A percentile compares a stretch with the other conserved stretches of the same genome.
Evolutionary conservation across 2,113 vertebrate species (phyloP).

Genomic region (Circaetus cinerascens): DNA sequence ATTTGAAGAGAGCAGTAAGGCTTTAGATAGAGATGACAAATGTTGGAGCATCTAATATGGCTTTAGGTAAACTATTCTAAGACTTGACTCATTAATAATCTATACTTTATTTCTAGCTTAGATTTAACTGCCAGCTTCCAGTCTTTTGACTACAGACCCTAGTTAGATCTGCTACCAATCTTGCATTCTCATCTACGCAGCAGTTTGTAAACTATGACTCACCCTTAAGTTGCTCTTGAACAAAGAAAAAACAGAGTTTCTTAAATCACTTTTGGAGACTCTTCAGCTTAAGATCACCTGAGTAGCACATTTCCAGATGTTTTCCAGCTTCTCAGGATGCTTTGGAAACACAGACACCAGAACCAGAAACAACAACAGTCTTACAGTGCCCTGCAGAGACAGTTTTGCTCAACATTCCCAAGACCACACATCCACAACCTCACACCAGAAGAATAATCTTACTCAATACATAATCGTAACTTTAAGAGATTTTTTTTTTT

Average conservation of each 20-base stretch:
- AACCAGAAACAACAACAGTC: background rate
- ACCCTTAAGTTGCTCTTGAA: background rate
- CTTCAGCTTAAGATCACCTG: background rate
- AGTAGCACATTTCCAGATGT: background rate
- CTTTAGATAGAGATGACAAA: background rate
- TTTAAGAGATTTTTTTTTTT: background rate
- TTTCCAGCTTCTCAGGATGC: background rate
- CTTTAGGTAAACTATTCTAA: background rate
- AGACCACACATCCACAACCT: background rate
- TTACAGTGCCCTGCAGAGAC: background rate
- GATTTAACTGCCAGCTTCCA: background rate
- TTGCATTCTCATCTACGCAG: background rate
- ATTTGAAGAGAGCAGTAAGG: background rate
- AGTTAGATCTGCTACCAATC: background rate
- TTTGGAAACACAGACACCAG: background rate
- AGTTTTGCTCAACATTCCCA: background rate
- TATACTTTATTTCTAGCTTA: background rate
- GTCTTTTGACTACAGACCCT: background rate
- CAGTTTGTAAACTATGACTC: background rate
- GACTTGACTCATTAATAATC: background rate
- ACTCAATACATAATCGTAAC: background rate
- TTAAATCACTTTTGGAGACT: background rate
- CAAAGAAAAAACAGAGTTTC: background rate
- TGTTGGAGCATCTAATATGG: background rate
- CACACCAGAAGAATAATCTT: background rate